Evolutionary conservation across 2,797 vertebrate species (phyloP).

Genomic region (Gallinago nigripennis): DNA sequence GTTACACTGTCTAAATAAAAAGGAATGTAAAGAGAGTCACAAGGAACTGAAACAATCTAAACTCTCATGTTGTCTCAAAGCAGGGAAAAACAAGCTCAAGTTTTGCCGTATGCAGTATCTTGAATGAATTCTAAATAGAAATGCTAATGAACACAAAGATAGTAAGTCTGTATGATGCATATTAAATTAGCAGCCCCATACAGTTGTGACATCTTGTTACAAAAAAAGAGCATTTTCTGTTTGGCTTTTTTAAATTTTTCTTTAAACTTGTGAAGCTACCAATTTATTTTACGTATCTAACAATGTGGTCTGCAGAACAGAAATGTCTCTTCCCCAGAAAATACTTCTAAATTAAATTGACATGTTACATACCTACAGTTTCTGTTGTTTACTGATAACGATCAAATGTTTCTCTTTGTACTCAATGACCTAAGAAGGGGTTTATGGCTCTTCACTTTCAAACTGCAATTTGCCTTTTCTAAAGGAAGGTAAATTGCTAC

Average conservation of each 20-base stretch:
- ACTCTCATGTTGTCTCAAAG: neutral
- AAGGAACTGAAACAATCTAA: neutral
- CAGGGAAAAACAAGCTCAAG: neutral
- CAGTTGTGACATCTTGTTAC: neutral
- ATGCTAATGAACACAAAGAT: neutral
- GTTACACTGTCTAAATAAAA: slow-evolving; percentile 85
- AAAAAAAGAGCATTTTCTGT: neutral
- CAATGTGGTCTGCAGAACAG: neutral
- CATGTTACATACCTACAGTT: neutral
- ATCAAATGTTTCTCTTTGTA: neutral
- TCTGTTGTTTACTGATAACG: neutral
- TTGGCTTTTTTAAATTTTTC: neutral
- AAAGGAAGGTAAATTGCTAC: neutral
- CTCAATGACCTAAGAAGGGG: neutral
- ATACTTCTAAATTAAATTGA: neutral
- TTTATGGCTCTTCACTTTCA: neutral
- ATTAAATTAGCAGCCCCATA: neutral
- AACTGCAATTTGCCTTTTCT: neutral
- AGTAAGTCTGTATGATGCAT: neutral
- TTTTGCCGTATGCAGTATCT: neutral
- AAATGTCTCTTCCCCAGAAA: neutral
- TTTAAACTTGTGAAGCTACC: neutral
- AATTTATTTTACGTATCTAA: neutral
- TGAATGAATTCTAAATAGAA: neutral
- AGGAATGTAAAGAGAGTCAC: neutral